These are phyloP conservation scores for Ochropleura leucogaster DNA, from an alignment of 2,888 invertebrate genomes.

Conservation along the genomic window DNA sequence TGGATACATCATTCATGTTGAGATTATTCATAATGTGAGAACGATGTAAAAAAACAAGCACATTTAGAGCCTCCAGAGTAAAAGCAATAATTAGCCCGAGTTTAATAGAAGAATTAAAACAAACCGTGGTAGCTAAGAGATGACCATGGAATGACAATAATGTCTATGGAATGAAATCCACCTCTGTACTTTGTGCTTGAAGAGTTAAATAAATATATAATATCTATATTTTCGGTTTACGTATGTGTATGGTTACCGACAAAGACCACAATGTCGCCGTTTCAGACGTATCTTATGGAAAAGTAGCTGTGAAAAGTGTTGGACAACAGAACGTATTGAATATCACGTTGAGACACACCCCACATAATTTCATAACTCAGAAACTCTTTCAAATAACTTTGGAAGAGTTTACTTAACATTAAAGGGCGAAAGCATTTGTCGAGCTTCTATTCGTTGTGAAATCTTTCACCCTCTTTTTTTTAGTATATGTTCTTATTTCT, in stretches of 20 bases:
- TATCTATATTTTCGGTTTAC: neutral
- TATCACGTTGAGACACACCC: neutral
- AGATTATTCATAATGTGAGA: too few species aligned
- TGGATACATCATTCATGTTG: too few species aligned
- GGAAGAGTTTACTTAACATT: neutral
- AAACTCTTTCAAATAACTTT: neutral
- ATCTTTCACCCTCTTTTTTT: conserved; percentile 10
- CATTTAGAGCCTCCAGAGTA: too few species aligned
- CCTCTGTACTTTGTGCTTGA: too few species aligned
- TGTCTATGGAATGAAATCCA: too few species aligned
- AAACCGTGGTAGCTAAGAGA: too few species aligned
- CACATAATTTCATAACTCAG: too few species aligned
- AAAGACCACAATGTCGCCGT: neutral
- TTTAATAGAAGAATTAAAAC: too few species aligned
- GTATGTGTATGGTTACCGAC: neutral
- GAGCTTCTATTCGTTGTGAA: neutral
- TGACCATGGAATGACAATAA: too few species aligned
- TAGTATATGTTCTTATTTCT: neutral
- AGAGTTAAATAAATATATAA: too few species aligned
- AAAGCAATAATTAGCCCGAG: too few species aligned
- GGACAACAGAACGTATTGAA: neutral
- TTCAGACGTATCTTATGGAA: neutral
- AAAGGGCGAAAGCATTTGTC: neutral
- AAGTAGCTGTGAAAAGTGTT: neutral
- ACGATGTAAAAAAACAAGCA: too few species aligned